Base-by-base conservation (phyloP, 2,888 invertebrate genomes). In the Diplolepis rosae region DNA sequence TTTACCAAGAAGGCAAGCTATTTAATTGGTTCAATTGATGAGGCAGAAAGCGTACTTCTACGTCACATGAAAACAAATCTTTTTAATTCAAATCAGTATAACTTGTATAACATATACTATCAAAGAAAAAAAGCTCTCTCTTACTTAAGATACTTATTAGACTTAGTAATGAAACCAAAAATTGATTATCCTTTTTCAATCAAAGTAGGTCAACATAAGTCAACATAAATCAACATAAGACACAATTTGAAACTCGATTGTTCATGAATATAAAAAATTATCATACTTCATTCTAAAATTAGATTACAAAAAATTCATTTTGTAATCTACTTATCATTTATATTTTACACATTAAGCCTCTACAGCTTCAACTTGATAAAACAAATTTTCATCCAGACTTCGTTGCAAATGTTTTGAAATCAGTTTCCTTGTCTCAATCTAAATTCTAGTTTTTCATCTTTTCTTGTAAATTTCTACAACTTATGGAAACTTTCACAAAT, bases 11-110 rank as follows among this genome's bases (percentile, higher is more conserved):
- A 61, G 22, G 7, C 61, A 72, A 79, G 73, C 74, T 66, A 75
- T 80, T 77, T 81, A 83, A 84, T 84, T 84, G 82, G 79, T 78
- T 76, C 75, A 77, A 82, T 80, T 79, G 75, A 74, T 72, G 69
- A 74, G 75, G 73, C 73, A 70, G 70, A 66, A 66, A 72, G 76
- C 76, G 73, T 2, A 22, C 24, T 35, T 11, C 24, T 32, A 56
- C 35, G 39, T 45, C 45, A 45, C 35, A 11, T 35, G 1, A 1
- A 35, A 35, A 35, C 11, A 42, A 7, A 42, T 42, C 42, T 13
- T 5, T 42, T 15, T 15, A 15, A n/a, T 15, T n/a, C n/a, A n/a
- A n/a, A n/a, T n/a, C n/a, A n/a, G n/a, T n/a, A n/a, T n/a, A n/a
- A n/a, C n/a, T n/a, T n/a, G n/a, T n/a, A n/a, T n/a, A n/a, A n/a